Percentiles rank a stretch among this genome's conserved stretches.
phyloP scores from a whole-genome alignment of 2,888 invertebrate genomes.

The Helicoverpa assulta region DNA sequence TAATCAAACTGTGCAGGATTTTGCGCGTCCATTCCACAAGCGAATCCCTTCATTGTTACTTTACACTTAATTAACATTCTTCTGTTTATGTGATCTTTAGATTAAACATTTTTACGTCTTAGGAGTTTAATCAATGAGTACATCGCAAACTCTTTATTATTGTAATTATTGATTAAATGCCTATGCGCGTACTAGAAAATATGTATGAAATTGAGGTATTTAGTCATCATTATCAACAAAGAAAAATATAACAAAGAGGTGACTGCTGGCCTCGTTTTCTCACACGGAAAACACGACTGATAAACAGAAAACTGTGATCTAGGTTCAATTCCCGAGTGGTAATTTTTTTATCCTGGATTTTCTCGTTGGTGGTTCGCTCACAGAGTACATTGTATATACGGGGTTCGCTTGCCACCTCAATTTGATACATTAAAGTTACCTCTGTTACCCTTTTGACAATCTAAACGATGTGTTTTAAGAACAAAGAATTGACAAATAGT shows the following conservation, averaged over 20 bases:
- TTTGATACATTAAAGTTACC: too few species aligned
- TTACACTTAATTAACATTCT: constrained; percentile 47
- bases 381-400: too few species aligned
- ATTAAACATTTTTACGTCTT: constrained; percentile 20
- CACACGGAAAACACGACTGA: background rate
- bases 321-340: background rate
- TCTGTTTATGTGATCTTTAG: constrained; percentile 26
- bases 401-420: too few species aligned
- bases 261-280: too few species aligned
- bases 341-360: background rate
- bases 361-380: background rate
- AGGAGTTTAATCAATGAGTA: constrained; percentile 1
- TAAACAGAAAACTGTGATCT: background rate
- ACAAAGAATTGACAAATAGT: too few species aligned
- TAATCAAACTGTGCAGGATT: constrained; percentile 40
- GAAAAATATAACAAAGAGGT: constrained; percentile 1
- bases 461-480: too few species aligned
- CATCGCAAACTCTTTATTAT: background rate
- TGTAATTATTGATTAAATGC: background rate
- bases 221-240: background rate
- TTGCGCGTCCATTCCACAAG: constrained; percentile 28
- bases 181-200: background rate
- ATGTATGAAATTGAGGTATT: background rate
- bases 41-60: constrained; percentile 19
- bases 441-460: too few species aligned